Base-by-base conservation (phyloP, 2,113 vertebrate species). In the Tauraco erythrolophus region DNA sequence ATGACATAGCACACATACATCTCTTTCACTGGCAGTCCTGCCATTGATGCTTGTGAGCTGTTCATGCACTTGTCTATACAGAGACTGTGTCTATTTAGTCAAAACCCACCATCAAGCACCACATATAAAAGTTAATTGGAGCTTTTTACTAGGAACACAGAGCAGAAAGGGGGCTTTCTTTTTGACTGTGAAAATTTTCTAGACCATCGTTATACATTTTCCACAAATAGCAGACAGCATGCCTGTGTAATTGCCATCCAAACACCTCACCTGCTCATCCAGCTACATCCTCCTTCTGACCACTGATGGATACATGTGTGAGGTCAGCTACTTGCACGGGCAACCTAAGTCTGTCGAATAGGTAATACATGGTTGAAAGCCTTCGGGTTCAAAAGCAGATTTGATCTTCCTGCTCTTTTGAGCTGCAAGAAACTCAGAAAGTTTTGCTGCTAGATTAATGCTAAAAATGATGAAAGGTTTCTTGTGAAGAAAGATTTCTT, bases 21-120 rank as follows among this genome's bases (percentile, higher is more conserved):
- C 46, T 83, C 39, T 82, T 60, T 61, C 53, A 7, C 25, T 51
- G 18, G 9, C 27, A 82, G 21, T 78, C 43, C 70, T 72, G n/a
- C 46, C 41, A n/a, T 46, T 0, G 0, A 9, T 46, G 31, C 24
- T 39, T 51, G 28, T 35, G 45, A 60, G 35, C 56, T 84, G 27
- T 53, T 87, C 37, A 66, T 83, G 56, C 2, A 10, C 6, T 61
- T 50, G 3, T 48, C 54, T 81, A 19, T 66, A 46, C 6, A 48
- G 11, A 74, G 28, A 57, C 24, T 64, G 22, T 53, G 9, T n/a
- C 88, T 71, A 19, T 89, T 69, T 71, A 84, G 31, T 43, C 5
- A 76, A 66, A 92, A 85, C 53, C 4, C 11, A 10, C 17, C 1
- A 3, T 66, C 19, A 50, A 53, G 35, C n/a, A 64, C 39, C 1